Conservation (phyloP, 1,140 invertebrate species). For the Saccostrea cuccullata region DNA sequence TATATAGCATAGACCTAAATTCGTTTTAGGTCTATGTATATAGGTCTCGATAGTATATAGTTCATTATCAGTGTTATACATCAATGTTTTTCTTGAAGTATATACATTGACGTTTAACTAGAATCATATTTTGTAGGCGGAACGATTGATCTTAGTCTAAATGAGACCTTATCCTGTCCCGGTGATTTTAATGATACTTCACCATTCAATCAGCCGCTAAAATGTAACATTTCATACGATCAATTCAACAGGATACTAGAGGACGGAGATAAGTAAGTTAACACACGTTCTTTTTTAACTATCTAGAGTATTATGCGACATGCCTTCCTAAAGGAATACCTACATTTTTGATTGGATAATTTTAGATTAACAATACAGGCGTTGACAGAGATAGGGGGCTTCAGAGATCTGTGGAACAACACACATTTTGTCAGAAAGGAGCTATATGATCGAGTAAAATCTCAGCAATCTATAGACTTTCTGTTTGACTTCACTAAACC, state of each 20-base stretch:
- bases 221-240: neutral
- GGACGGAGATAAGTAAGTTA: neutral
- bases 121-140: neutral
- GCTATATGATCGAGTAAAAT: neutral
- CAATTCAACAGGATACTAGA: conserved; percentile 7
- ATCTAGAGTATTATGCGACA: no score
- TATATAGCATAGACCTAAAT: no score
- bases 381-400: neutral
- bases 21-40: no score
- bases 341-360: neutral
- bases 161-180: neutral
- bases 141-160: neutral
- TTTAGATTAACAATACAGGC: neutral
- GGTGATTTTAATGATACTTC: neutral
- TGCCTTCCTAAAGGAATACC: no score
- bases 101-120: neutral
- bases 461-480: neutral
- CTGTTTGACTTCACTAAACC: conserved; percentile 7
- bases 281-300: neutral
- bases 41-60: no score
- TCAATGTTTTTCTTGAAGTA: no score
- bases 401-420: neutral
- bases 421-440: neutral
- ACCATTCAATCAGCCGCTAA: neutral
- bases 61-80: no score